Evolutionary conservation across 2,888 invertebrate genomes (phyloP).

Genomic region (Carabus problematicus): DNA sequence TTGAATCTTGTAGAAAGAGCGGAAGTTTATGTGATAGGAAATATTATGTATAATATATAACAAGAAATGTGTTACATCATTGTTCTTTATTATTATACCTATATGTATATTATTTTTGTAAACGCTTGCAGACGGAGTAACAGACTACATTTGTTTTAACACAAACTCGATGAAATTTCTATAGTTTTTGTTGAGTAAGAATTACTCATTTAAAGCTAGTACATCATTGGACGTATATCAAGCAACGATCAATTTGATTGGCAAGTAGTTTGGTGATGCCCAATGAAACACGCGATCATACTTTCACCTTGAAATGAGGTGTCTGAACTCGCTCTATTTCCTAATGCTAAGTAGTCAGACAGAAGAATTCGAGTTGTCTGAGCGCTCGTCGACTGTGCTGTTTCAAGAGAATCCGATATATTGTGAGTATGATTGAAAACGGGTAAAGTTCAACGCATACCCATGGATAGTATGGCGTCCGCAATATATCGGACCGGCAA

Average conservation of each 20-base stretch:
- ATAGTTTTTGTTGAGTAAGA: slow-evolving; percentile 2
- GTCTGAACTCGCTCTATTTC: slow-evolving; percentile 41
- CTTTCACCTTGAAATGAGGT: slow-evolving; percentile 42
- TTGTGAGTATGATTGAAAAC: slow-evolving; percentile 30
- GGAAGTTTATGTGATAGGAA: too few species aligned
- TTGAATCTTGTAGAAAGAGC: too few species aligned
- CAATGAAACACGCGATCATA: slow-evolving; percentile 29
- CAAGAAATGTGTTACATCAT: too few species aligned
- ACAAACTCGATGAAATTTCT: slow-evolving; percentile 33
- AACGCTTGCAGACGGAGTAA: too few species aligned
- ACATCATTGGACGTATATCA: not conserved
- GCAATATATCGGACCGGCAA: too few species aligned
- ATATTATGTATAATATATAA: too few species aligned
- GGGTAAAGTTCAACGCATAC: slow-evolving; percentile 12
- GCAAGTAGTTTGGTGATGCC: slow-evolving; percentile 1
- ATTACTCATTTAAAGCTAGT: not conserved
- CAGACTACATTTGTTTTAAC: too few species aligned
- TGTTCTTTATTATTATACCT: too few species aligned
- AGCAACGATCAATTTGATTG: slow-evolving; percentile 18
- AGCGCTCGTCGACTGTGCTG: slow-evolving; percentile 48
- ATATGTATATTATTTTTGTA: too few species aligned
- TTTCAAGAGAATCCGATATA: slow-evolving; percentile 9
- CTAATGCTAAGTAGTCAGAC: slow-evolving; percentile 30
- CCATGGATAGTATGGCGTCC: too few species aligned
- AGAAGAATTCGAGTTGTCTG: slow-evolving; percentile 45